Percentiles rank a stretch among this genome's conserved stretches.
These are phyloP conservation scores for Sphenodon punctatus DNA, from an alignment of 2,797 vertebrate species.

Conservation along the genomic window DNA sequence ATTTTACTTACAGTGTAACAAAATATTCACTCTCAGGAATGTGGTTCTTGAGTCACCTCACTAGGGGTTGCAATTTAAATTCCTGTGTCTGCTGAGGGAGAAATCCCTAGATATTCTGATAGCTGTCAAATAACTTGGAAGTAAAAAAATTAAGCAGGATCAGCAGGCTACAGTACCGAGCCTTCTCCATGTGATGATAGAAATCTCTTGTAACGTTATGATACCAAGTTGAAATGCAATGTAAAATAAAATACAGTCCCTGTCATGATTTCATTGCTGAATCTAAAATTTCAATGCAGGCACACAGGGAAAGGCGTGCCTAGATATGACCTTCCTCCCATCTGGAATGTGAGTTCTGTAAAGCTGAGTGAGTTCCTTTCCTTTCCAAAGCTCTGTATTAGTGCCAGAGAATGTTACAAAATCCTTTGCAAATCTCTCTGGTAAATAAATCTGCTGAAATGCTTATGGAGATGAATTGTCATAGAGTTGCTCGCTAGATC, in stretches of 20 bases:
- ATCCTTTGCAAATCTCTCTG: not conserved
- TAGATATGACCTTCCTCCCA: not conserved
- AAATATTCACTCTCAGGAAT: no score
- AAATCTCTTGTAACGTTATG: not conserved
- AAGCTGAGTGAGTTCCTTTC: not conserved
- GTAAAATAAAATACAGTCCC: not conserved
- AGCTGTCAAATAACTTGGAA: no score
- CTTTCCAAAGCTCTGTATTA: not conserved
- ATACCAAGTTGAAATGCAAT: not conserved
- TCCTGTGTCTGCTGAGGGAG: no score
- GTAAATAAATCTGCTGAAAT: constrained; percentile 5
- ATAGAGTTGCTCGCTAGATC: not conserved
- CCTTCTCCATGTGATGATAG: not conserved
- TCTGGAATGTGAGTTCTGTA: not conserved
- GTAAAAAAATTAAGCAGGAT: no score
- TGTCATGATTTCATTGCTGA: not conserved
- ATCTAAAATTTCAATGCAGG: not conserved
- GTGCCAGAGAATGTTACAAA: not conserved
- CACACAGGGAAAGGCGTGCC: not conserved
- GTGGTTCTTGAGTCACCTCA: no score
- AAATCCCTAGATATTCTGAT: no score
- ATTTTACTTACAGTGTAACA: no score
- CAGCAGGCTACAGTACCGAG: no score
- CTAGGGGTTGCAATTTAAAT: no score
- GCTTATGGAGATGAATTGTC: not conserved